A percentile compares a stretch with the other conserved stretches of the same genome.
phyloP scores from a whole-genome alignment of 2,113 vertebrate genomes.

The Pseudolaguvia tuberculata region DNA sequence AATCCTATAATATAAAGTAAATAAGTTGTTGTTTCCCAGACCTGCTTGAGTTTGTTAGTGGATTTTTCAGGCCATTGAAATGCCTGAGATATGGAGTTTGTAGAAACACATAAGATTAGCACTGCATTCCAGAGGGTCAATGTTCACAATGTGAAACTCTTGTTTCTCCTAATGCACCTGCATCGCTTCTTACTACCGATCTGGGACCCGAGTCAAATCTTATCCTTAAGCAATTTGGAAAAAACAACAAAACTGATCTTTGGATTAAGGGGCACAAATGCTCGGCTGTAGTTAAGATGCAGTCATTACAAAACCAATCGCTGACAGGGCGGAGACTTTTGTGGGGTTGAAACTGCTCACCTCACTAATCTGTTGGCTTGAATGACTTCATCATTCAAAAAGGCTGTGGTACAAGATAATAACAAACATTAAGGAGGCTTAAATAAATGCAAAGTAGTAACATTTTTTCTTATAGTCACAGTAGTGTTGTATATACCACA shows the following conservation, averaged over 20 bases:
- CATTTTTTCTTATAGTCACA: conserved; percentile 19
- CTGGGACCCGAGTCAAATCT: conserved; percentile 8
- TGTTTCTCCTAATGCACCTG: not conserved
- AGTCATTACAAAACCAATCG: conserved; percentile 21
- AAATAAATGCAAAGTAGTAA: conserved; percentile 59
- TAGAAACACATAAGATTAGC: conserved; percentile 42
- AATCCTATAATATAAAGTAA: not conserved
- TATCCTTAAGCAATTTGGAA: not conserved
- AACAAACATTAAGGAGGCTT: conserved; percentile 60
- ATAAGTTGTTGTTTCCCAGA: conserved; percentile 7
- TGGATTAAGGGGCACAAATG: not conserved
- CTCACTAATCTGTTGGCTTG: conserved; percentile 58
- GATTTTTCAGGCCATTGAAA: conserved; percentile 7
- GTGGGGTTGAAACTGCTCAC: conserved; percentile 52
- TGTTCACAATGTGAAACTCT: conserved; percentile 7
- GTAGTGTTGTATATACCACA: not conserved
- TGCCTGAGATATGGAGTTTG: conserved; percentile 43
- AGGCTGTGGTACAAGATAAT: conserved; percentile 50
- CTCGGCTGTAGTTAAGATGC: not conserved
- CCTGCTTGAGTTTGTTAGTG: conserved; percentile 40
- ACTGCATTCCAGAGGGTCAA: conserved; percentile 28
- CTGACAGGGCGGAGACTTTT: conserved; percentile 17
- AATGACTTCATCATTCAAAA: conserved; percentile 63
- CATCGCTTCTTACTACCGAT: not conserved
- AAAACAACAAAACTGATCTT: conserved; percentile 32